phyloP scores from a whole-genome alignment of 2,888 invertebrate genomes.

The Mythimna impura region DNA sequence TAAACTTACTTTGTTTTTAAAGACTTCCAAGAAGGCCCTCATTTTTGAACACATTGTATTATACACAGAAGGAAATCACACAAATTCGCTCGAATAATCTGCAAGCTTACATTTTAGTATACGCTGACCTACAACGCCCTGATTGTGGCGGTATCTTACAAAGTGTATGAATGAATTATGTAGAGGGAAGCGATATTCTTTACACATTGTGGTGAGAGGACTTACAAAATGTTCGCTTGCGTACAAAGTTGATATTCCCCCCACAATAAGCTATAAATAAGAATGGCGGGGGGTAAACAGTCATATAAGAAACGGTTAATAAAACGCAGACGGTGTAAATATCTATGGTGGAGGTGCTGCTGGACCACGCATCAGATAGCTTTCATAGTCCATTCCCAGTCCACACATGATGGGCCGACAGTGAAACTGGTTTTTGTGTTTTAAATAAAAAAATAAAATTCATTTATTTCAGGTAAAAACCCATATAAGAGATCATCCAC shows the following conservation, averaged over 20 bases:
- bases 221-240: slow-evolving; percentile 4
- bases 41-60: slow-evolving; percentile 40
- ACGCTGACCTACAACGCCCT: slow-evolving; percentile 48
- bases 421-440: too few relatives aligned
- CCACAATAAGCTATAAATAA: slow-evolving; percentile 13
- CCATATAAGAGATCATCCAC: too few relatives aligned
- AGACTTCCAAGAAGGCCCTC: slow-evolving; percentile 47
- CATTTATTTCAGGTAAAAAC: too few relatives aligned
- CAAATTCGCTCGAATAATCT: slow-evolving; percentile 47
- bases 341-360: background rate
- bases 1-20: slow-evolving; percentile 51
- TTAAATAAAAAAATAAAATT: too few relatives aligned
- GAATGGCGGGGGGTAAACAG: background rate
- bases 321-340: background rate
- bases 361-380: background rate
- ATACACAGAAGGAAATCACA: slow-evolving; percentile 46
- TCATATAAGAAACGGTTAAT: background rate
- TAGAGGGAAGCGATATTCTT: slow-evolving; percentile 6
- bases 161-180: slow-evolving; percentile 37
- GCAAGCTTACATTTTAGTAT: slow-evolving; percentile 53
- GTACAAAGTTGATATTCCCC: background rate
- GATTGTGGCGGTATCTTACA: slow-evolving; percentile 51
- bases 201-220: slow-evolving; percentile 9
- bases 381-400: too few relatives aligned
- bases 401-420: too few relatives aligned